These are phyloP conservation scores for Whitmania pigra DNA, from an alignment of 1,140 invertebrate species.

Conservation along the genomic window DNA sequence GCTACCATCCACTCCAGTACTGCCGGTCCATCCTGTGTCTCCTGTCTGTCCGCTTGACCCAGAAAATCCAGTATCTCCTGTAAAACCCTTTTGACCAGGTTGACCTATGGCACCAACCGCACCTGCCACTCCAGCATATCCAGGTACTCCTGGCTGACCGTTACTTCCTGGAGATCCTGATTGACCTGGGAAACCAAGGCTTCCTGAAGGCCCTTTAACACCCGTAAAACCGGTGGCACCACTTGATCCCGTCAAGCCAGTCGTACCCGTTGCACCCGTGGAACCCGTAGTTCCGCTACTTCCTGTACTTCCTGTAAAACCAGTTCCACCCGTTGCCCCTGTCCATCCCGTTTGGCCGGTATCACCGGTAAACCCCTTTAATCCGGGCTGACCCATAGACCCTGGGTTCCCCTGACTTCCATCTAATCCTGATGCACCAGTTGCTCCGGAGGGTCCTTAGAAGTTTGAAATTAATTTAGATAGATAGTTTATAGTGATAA, in stretches of 20 bases:
- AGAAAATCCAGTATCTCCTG: not conserved
- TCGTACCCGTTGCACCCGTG: not conserved
- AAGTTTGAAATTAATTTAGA: too few species aligned
- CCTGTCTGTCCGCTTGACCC: constrained; percentile 1
- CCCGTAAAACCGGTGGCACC: not conserved
- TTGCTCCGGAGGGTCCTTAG: not conserved
- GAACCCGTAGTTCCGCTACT: not conserved
- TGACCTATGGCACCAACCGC: not conserved
- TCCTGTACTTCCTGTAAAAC: not conserved
- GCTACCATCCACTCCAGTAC: not conserved
- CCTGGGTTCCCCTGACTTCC: not conserved
- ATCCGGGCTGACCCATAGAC: not conserved
- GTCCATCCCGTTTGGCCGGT: not conserved
- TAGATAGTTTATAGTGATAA: too few species aligned
- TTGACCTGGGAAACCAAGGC: not conserved
- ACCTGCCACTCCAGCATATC: constrained; percentile 10
- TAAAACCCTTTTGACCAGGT: constrained; percentile 3
- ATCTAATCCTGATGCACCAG: not conserved
- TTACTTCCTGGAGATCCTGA: not conserved
- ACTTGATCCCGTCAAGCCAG: not conserved
- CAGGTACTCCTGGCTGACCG: constrained; percentile 6
- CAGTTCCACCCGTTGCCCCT: not conserved
- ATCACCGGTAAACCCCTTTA: not conserved
- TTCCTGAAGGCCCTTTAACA: not conserved
- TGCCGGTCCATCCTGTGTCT: constrained; percentile 12